phyloP scores from a whole-genome alignment of 2,797 vertebrate species.

The Sebastes jordani region DNA sequence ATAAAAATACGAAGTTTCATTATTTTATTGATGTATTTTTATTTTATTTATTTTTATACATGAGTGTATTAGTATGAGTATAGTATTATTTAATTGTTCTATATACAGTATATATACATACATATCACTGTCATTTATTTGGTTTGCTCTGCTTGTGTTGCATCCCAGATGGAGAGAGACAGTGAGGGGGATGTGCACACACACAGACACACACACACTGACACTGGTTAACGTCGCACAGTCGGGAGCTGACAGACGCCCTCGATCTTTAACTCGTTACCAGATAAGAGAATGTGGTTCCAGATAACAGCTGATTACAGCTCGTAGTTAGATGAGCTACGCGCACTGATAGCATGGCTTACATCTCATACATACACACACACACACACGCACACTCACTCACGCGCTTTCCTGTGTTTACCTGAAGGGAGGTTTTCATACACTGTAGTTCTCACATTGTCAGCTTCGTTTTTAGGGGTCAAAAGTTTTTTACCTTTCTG shows the following conservation, averaged over 20 bases:
- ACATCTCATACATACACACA: slow-evolving; percentile 2
- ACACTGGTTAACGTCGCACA: slow-evolving; percentile 31
- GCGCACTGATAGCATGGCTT: slow-evolving; percentile 9
- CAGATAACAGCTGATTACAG: slow-evolving; percentile 46
- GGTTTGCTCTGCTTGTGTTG: not conserved
- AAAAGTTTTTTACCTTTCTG: not conserved
- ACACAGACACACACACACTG: not conserved
- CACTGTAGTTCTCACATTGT: slow-evolving; percentile 1
- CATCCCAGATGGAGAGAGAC: not conserved
- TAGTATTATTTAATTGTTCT: not conserved
- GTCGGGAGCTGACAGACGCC: slow-evolving; percentile 37
- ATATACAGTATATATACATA: too few species aligned
- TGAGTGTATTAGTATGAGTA: too few species aligned
- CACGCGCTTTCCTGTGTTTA: not conserved
- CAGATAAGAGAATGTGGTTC: slow-evolving; percentile 42
- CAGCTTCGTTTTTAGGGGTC: not conserved
- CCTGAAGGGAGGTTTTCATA: slow-evolving; percentile 11
- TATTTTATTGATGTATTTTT: not conserved
- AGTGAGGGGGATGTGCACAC: not conserved
- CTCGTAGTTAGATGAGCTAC: slow-evolving; percentile 23
- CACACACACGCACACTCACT: slow-evolving; percentile 17
- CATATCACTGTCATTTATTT: not conserved
- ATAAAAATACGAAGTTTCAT: not conserved
- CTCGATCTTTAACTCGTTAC: slow-evolving; percentile 39
- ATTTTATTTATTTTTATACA: not conserved